Conservation (phyloP, 2,888 invertebrate genomes). For the Galeopsomyia nigrocyanea region DNA sequence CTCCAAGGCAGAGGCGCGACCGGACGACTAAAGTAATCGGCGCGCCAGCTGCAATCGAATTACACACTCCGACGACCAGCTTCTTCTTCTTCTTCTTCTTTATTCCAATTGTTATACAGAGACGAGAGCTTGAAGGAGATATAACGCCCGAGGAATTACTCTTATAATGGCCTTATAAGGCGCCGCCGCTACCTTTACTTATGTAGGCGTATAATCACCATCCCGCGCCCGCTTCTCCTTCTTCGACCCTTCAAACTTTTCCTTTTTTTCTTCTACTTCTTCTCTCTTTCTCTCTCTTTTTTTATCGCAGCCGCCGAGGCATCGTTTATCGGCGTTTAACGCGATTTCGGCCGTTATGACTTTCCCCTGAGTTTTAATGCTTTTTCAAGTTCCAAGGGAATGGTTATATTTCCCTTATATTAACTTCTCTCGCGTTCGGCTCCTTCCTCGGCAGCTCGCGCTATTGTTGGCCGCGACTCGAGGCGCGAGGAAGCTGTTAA, state of each 20-base stretch:
- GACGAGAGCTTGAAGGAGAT: not conserved
- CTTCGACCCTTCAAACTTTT: not conserved
- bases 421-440: conserved; percentile 1
- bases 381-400: conserved; percentile 9
- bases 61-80: conserved; percentile 39
- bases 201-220: conserved; percentile 28
- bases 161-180: conserved; percentile 30
- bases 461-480: too few species aligned
- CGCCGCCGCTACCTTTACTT: conserved; percentile 13
- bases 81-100: too few species aligned
- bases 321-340: conserved; percentile 34
- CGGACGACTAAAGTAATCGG: conserved; percentile 16
- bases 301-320: conserved; percentile 22
- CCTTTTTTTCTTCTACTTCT: conserved; percentile 7
- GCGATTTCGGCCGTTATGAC: conserved; percentile 33
- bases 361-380: conserved; percentile 24
- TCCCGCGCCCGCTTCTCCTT: not conserved
- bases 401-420: conserved; percentile 15
- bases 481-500: too few species aligned
- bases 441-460: too few species aligned
- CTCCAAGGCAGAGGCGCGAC: not conserved
- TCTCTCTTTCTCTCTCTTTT: not conserved
- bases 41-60: conserved; percentile 42
- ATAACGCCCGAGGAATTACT: conserved; percentile 34
- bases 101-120: conserved; percentile 28